Evolutionary conservation across 1,140 invertebrate species (phyloP).

Genomic region (Megalopta genalis): DNA sequence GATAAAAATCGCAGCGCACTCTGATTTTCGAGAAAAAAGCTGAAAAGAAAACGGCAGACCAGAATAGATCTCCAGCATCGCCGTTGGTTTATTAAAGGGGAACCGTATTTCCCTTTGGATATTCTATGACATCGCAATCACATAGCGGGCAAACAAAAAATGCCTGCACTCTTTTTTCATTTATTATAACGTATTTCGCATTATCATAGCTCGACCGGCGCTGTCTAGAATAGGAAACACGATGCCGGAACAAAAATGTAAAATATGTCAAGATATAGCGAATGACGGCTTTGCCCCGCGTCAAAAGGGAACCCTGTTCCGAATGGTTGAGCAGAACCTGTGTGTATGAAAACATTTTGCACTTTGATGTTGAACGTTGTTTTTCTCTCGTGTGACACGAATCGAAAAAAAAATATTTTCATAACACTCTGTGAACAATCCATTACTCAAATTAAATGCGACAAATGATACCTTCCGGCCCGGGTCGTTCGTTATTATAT

Average conservation of each 20-base stretch:
- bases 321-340: neutral
- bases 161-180: neutral
- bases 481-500: too few species aligned
- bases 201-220: neutral
- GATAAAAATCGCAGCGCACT: too few species aligned
- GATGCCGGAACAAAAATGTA: neutral
- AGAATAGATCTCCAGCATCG: too few species aligned
- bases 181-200: neutral
- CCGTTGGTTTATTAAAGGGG: neutral
- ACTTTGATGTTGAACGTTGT: conserved; percentile 1
- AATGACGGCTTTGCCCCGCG: neutral
- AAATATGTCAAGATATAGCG: neutral
- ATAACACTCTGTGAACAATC: too few species aligned
- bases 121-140: neutral
- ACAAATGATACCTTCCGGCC: too few species aligned
- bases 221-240: neutral
- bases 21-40: too few species aligned
- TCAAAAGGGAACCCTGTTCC: conserved; percentile 12
- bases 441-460: too few species aligned
- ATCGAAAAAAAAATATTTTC: neutral
- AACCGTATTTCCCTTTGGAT: neutral
- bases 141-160: neutral
- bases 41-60: too few species aligned
- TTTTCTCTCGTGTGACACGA: neutral
- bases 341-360: conserved; percentile 9